Base-by-base conservation (phyloP, 2,797 vertebrate species). In the Hydrocynus forskahlii region DNA sequence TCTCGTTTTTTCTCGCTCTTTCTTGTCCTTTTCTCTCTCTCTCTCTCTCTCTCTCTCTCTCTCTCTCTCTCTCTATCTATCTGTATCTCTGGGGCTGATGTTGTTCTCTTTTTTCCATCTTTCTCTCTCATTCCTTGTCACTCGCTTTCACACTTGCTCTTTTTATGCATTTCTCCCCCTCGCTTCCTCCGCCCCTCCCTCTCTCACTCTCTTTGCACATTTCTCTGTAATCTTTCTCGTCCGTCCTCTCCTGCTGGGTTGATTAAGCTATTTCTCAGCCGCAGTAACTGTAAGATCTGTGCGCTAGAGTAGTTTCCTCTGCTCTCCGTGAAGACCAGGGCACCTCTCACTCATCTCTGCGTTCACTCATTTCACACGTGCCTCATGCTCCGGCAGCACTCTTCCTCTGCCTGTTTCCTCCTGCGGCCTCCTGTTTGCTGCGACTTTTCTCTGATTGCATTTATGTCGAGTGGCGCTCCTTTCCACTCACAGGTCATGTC, bases 181-280 rank as follows among this genome's bases (percentile, higher is more conserved):
- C 25, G 16, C 16, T 54, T 13, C 52, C 52, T 5, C 52, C 17
- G 0, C 7, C 17, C 1, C 7, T 57, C 19, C n/a, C 54, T 57
- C 7, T n/a, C 54, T 57, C 17, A n/a, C 19, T 1, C 19, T 14
- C 55, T 48, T 10, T 9, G 29, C 43, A 43, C 57, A 55, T 40
- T 75, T 59, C 80, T 71, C 55, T 72, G 76, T 54, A 43, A 73
- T 75, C 48, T 50, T 13, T 43, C 73, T 64, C 83, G 40, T 84
- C 71, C 62, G 83, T 71, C 82, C 17, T 55, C 43, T 78, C 75
- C 68, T 40, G 50, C 48, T n/a, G 55, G 78, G 66, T 59, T 80
- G 82, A 84, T 81, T 81, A 81, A 78, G 54, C 69, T 67, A 55
- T 84, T 78, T 74, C 63, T 81, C 75, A 73, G 43, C 52, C n/a